Evolutionary conservation across 1,140 invertebrate genomes (phyloP).

Genomic region (Hyposmocoma kahamanoa): DNA sequence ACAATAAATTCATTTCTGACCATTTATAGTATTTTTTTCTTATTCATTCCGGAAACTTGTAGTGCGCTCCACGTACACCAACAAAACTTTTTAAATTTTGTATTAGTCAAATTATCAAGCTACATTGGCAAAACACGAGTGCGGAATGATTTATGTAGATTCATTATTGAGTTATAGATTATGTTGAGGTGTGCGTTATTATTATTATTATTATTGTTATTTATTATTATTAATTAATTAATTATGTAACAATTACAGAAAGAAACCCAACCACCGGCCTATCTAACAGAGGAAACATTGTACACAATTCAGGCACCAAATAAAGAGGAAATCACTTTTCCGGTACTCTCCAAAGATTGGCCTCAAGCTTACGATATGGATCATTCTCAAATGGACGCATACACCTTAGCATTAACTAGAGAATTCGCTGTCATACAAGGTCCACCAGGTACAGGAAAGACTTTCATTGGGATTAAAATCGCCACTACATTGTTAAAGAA

Average conservation of each 20-base stretch:
- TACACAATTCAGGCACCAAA: slow-evolving; percentile 28
- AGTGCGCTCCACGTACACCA: no score
- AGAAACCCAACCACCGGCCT: slow-evolving; percentile 35
- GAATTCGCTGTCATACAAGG: slow-evolving; percentile 87
- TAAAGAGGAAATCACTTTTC: slow-evolving; percentile 34
- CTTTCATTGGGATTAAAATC: slow-evolving; percentile 82
- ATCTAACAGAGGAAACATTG: slow-evolving; percentile 39
- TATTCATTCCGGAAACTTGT: no score
- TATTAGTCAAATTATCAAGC: no score
- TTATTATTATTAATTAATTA: no score
- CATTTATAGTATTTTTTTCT: no score
- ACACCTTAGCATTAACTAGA: slow-evolving; percentile 75
- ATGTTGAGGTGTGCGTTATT: no score
- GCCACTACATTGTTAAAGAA: slow-evolving; percentile 76
- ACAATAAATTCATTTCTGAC: no score
- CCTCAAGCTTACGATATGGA: slow-evolving; percentile 70
- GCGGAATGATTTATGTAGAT: no score
- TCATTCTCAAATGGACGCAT: slow-evolving; percentile 76
- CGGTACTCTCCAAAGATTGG: slow-evolving; percentile 53
- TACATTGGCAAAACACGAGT: no score
- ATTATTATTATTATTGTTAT: no score
- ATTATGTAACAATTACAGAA: slow-evolving; percentile 33
- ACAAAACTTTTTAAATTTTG: no score
- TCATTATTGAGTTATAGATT: no score
- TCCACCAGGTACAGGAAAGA: slow-evolving; percentile 88